phyloP scores from a whole-genome alignment of 92 coral and sea anemone genomes.

The Palythoa grandiflora region DNA sequence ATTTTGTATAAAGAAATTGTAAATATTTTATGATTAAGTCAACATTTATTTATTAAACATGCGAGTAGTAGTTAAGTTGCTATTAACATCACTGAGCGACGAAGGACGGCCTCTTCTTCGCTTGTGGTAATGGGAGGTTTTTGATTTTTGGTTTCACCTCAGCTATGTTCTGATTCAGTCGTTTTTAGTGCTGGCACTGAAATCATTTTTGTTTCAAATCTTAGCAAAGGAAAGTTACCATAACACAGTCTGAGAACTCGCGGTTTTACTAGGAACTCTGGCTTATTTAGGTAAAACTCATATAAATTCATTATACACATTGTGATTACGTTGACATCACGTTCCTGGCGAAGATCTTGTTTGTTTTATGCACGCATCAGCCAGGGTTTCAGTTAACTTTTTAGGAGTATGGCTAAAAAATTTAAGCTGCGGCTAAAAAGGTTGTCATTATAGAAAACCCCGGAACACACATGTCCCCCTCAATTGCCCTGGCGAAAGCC shows the following conservation, averaged over 20 bases:
- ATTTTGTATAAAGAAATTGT: slow-evolving; percentile 45
- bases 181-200: slow-evolving; percentile 26
- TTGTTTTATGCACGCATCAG: too few species aligned
- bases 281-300: background rate
- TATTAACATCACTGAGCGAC: slow-evolving; percentile 7
- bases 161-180: background rate
- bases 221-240: background rate
- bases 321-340: too few species aligned
- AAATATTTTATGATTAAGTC: slow-evolving; percentile 20
- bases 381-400: too few species aligned
- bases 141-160: background rate
- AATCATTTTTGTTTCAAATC: background rate
- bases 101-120: background rate
- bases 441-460: too few species aligned
- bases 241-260: background rate
- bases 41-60: slow-evolving; percentile 43
- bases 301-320: too few species aligned
- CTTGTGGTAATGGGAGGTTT: background rate
- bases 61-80: slow-evolving; percentile 16
- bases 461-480: too few species aligned
- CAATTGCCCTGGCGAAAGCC: too few species aligned
- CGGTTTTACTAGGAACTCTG: background rate
- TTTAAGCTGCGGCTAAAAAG: too few species aligned
- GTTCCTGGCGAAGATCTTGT: too few species aligned
- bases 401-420: too few species aligned